Percentiles rank a stretch among this genome's conserved stretches.
phyloP scores from a whole-genome alignment of 2,888 invertebrate genomes.

The Tinea semifulvella region DNA sequence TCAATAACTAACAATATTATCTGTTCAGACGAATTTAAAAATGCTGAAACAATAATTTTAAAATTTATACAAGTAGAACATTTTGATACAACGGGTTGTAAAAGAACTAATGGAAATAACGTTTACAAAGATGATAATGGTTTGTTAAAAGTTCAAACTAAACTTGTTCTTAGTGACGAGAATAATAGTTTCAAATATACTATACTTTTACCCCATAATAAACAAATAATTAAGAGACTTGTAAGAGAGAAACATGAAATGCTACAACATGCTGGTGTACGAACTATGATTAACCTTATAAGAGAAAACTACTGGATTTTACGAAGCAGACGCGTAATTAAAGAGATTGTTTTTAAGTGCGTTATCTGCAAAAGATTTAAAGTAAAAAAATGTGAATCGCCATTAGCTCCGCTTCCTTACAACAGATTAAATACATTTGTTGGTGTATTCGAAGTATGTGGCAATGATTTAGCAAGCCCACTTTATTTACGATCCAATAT shows the following conservation, averaged over 20 bases:
- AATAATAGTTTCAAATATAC: constrained; percentile 1
- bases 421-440: not conserved
- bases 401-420: constrained; percentile 1
- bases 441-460: constrained; percentile 1
- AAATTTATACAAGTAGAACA: not conserved
- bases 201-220: constrained; percentile 1
- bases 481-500: not conserved
- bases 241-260: constrained; percentile 5
- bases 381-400: constrained; percentile 1
- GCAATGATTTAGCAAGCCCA: not conserved
- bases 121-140: too few relatives aligned
- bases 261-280: constrained; percentile 1
- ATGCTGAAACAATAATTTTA: not conserved
- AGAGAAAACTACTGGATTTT: constrained; percentile 2
- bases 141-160: constrained; percentile 3
- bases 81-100: not conserved
- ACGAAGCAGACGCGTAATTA: not conserved
- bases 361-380: constrained; percentile 5
- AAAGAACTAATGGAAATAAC: not conserved
- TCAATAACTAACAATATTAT: not conserved
- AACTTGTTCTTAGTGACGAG: not conserved
- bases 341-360: not conserved
- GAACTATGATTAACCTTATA: not conserved
- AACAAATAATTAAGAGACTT: too few relatives aligned
- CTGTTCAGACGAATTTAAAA: not conserved